Conservation (phyloP, 2,888 invertebrate species). For the Bimastos eiseni region DNA sequence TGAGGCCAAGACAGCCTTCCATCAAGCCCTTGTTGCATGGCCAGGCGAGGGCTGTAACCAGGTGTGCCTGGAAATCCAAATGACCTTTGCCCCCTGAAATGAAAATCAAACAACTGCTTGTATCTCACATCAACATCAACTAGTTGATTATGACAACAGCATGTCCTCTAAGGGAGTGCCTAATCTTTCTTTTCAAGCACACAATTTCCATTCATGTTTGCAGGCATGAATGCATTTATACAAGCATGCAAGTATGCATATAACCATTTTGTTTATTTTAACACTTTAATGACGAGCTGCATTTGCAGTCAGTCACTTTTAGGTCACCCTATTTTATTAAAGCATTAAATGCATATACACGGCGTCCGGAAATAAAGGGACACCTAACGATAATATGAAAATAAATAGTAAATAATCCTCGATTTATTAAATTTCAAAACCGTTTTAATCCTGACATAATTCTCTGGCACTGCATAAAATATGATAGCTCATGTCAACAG, state of each 20-base stretch:
- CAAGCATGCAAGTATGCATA: background rate
- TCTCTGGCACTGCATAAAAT: too few relatives aligned
- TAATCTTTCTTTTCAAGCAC: background rate
- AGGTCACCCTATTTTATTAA: too few relatives aligned
- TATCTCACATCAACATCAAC: background rate
- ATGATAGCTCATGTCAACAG: too few relatives aligned
- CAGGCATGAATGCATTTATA: background rate
- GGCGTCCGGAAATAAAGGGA: too few relatives aligned
- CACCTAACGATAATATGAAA: too few relatives aligned
- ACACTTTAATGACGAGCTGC: too few relatives aligned
- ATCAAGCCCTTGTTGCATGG: slow-evolving; percentile 60
- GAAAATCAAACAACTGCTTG: slow-evolving; percentile 4
- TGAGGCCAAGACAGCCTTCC: slow-evolving; percentile 55
- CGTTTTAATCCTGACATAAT: too few relatives aligned
- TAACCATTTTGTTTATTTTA: too few relatives aligned
- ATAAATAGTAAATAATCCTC: too few relatives aligned
- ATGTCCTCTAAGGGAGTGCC: background rate
- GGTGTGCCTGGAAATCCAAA: slow-evolving; percentile 57
- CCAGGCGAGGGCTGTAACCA: slow-evolving; percentile 65
- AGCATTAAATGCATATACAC: too few relatives aligned
- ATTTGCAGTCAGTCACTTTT: too few relatives aligned
- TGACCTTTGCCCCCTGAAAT: slow-evolving; percentile 65
- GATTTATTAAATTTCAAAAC: too few relatives aligned
- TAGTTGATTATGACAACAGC: background rate
- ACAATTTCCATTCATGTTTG: background rate